A percentile compares a stretch with the other conserved stretches of the same genome.
Conservation (phyloP, 2,888 invertebrate genomes). For the Eilema griseolum region DNA sequence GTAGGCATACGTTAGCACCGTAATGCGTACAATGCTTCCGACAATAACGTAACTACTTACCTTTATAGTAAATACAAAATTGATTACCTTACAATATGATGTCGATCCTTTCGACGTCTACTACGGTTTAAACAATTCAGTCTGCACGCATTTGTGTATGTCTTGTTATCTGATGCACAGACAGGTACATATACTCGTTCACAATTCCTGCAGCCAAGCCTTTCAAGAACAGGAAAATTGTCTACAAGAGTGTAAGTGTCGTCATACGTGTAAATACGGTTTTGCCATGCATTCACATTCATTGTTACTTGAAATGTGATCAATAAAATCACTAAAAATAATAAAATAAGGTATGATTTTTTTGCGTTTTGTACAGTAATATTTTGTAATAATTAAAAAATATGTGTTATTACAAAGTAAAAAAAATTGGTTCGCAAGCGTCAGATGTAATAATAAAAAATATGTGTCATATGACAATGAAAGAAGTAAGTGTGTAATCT, state of each 20-base stretch:
- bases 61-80: background rate
- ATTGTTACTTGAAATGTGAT: background rate
- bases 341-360: background rate
- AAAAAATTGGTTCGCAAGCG: too few relatives aligned
- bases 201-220: conserved; percentile 3
- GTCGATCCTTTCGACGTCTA: background rate
- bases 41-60: too few relatives aligned
- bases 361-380: too few relatives aligned
- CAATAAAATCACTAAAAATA: conserved; percentile 7
- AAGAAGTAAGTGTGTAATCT: too few relatives aligned
- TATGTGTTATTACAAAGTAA: too few relatives aligned
- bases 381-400: too few relatives aligned
- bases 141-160: conserved; percentile 16
- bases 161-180: conserved; percentile 1
- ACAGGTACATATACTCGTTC: conserved; percentile 4
- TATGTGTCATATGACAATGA: too few relatives aligned
- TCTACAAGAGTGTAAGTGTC: conserved; percentile 9
- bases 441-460: too few relatives aligned
- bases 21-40: too few relatives aligned
- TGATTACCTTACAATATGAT: background rate
- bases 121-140: conserved; percentile 13
- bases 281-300: background rate
- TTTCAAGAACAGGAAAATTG: conserved; percentile 8
- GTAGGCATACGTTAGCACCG: too few relatives aligned
- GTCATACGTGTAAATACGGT: background rate